These are phyloP conservation scores for Sander vitreus DNA, from an alignment of 2,113 vertebrate species.

Conservation along the genomic window DNA sequence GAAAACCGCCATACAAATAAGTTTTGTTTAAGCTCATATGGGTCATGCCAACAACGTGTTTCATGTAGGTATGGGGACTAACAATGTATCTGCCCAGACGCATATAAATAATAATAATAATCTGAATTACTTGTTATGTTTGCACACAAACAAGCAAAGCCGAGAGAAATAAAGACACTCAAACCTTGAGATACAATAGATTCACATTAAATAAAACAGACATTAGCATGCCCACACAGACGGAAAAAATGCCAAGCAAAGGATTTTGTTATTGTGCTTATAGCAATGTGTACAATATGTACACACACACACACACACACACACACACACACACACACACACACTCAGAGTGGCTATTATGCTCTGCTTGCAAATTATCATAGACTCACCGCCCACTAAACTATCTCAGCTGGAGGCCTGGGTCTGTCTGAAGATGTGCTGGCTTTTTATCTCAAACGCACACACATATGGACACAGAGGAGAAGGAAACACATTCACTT, in stretches of 20 bases:
- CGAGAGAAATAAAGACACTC: background rate
- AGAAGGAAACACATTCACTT: slow-evolving; percentile 9
- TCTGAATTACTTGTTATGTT: slow-evolving; percentile 22
- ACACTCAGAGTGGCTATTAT: slow-evolving; percentile 1
- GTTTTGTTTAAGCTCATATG: background rate
- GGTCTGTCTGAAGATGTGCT: slow-evolving; percentile 47
- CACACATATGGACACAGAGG: background rate
- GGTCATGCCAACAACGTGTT: background rate
- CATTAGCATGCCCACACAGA: slow-evolving; percentile 2
- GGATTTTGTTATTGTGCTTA: slow-evolving; percentile 9
- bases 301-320: slow-evolving; percentile 1
- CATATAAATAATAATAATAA: background rate
- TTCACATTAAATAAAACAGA: slow-evolving; percentile 5
- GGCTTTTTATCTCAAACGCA: slow-evolving; percentile 21
- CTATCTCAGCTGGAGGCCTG: slow-evolving; percentile 50
- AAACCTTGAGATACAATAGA: background rate
- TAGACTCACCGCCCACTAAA: slow-evolving; percentile 42
- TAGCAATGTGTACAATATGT: slow-evolving; percentile 12
- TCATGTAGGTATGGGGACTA: background rate
- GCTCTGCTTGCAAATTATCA: slow-evolving; percentile 32
- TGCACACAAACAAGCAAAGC: background rate
- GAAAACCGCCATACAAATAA: background rate
- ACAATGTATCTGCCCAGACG: slow-evolving; percentile 9
- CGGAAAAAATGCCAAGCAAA: background rate
- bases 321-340: slow-evolving; percentile 6